Conservation (phyloP, 2,888 invertebrate species). For the Parapristionchus giblindavisi region DNA sequence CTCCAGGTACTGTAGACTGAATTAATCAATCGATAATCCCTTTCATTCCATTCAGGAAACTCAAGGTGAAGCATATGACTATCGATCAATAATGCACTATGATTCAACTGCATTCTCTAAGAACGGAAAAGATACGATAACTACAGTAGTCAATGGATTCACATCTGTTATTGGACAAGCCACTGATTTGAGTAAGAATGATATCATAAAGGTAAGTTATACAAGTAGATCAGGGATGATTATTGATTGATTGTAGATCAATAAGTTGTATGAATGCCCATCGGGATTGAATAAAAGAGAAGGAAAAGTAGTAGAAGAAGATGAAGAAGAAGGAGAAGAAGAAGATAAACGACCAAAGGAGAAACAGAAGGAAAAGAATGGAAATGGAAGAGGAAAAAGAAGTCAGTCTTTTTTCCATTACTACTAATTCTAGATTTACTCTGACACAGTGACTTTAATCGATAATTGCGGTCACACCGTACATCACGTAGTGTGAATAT, state of each 20-base stretch:
- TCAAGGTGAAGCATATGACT: constrained; percentile 68
- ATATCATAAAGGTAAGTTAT: constrained; percentile 62
- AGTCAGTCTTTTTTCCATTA: neutral
- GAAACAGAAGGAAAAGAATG: neutral
- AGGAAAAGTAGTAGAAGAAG: constrained; percentile 26
- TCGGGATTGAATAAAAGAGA: constrained; percentile 28
- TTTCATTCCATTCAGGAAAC: constrained; percentile 54
- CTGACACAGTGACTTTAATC: neutral
- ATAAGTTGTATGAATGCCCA: constrained; percentile 55
- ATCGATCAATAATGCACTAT: constrained; percentile 68
- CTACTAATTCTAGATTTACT: neutral
- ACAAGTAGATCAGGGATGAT: neutral
- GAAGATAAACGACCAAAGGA: constrained; percentile 29
- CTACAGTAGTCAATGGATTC: constrained; percentile 60
- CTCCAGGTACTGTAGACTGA: constrained; percentile 43
- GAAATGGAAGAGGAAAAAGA: constrained; percentile 22
- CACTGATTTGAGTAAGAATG: constrained; percentile 63
- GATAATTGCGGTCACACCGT: no score
- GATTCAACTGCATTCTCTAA: constrained; percentile 68
- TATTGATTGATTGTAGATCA: constrained; percentile 44
- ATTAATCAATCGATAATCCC: neutral
- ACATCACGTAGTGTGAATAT: no score
- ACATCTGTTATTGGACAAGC: constrained; percentile 67
- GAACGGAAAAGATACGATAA: constrained; percentile 69
- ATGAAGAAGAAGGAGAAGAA: constrained; percentile 22